Base-by-base conservation (phyloP, 2,797 vertebrate genomes). In the Vireo griseus region DNA sequence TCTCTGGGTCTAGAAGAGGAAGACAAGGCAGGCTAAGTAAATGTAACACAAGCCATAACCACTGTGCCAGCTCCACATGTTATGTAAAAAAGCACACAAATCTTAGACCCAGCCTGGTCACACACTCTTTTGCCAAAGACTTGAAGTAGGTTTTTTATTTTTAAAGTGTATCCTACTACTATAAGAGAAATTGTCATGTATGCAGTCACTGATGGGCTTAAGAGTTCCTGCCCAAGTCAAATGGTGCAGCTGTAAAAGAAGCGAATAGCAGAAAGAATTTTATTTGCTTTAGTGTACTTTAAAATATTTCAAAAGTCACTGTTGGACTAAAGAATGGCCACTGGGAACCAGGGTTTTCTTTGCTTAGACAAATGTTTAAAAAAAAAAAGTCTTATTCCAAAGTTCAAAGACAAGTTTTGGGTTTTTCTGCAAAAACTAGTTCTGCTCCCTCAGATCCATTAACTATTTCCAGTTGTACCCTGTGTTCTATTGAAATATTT, bases 401-500 rank as follows among this genome's bases (percentile, higher is more conserved):
- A 96, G 92, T 88, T 90, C 90, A 91, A 69, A 89, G 65, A 82
- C 39, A 54, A 77, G 26, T 68, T 57, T 24, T 7, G 22, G 40
- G 20, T 67, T 31, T 71, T 83, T 39, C 72, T 63, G 47, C 44
- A 92, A 91, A 94, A 83, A 45, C 71, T 35, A 88, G 77, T 54
- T 79, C 42, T 82, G 48, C 15, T 82, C 22, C 48, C 69, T 77
- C 31, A 86, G 66, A 91, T 58, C n/a, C 66, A 81, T 96, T 96
- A 96, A 92, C 73, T 80, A 81, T 82, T 93, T 91, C 39, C 65
- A 91, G 90, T 68, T 97, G 61, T 84, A 91, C 82, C 59, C 66
- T 69, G 91, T 95, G 88, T 92, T 92, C 95, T 90, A 91, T 87
- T 96, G 72, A 94, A 96, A 69, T 94, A 91, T 96, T 92, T 96